These are phyloP conservation scores for Ylistrum balloti DNA, from an alignment of 1,140 invertebrate genomes.

Conservation along the genomic window DNA sequence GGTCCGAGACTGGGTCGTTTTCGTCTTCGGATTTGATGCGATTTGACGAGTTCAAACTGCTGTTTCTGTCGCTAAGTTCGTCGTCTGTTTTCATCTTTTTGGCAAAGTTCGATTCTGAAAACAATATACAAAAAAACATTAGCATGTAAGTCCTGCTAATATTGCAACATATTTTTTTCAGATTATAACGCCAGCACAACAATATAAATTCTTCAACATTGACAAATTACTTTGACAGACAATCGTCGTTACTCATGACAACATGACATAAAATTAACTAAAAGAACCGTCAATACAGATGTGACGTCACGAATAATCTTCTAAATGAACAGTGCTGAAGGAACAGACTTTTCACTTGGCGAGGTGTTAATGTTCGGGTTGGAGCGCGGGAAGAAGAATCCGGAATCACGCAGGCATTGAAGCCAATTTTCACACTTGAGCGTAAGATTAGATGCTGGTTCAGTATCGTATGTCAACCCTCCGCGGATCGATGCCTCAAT, in stretches of 20 bases:
- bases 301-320: conserved; percentile 42
- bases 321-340: conserved; percentile 32
- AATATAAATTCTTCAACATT: background rate
- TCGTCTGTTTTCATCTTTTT: conserved; percentile 70
- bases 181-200: background rate
- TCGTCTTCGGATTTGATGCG: conserved; percentile 65
- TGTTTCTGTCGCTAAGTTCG: conserved; percentile 51
- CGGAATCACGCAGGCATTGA: conserved; percentile 31
- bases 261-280: conserved; percentile 45
- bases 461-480: conserved; percentile 29
- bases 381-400: conserved; percentile 1
- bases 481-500: conserved; percentile 2
- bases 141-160: background rate
- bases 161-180: background rate
- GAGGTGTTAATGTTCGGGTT: conserved; percentile 31
- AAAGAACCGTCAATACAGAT: conserved; percentile 21
- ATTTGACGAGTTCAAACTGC: conserved; percentile 41
- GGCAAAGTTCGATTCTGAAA: conserved; percentile 49
- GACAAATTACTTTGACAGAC: conserved; percentile 28
- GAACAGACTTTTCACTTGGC: conserved; percentile 32
- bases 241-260: conserved; percentile 43
- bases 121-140: conserved; percentile 40
- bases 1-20: conserved; percentile 63
- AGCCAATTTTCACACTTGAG: conserved; percentile 43
- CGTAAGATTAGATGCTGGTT: conserved; percentile 44